phyloP scores from a whole-genome alignment of 2,797 vertebrate species.

The Mus spretus region DNA sequence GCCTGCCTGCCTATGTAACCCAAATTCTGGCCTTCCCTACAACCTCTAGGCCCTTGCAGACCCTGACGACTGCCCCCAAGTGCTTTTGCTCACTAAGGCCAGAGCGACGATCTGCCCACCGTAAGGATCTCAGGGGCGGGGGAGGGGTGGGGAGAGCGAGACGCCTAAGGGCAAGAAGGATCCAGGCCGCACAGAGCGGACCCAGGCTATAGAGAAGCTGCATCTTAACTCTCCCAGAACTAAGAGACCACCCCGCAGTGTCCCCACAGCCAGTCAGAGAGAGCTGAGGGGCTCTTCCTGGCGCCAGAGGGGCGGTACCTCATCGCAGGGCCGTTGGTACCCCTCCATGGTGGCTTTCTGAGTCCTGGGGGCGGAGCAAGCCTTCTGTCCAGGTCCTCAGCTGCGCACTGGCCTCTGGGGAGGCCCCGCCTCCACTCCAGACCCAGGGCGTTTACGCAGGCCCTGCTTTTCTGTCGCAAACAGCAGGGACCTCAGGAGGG shows the following conservation, averaged over 20 bases:
- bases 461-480: constrained; percentile 6
- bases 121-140: background rate
- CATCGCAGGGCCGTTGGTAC: constrained; percentile 87
- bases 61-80: background rate
- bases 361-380: constrained; percentile 21
- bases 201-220: background rate
- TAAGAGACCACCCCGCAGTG: background rate
- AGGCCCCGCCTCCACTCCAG: background rate
- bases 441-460: background rate
- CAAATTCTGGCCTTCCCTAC: background rate
- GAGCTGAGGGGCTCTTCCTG: background rate
- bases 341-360: constrained; percentile 86
- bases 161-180: background rate
- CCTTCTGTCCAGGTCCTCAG: background rate
- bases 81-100: background rate
- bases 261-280: background rate
- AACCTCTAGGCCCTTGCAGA: background rate
- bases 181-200: background rate
- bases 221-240: background rate
- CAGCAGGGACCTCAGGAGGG: fast-evolving
- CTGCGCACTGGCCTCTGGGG: constrained; percentile 19
- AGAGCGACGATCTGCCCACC: background rate
- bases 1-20: background rate
- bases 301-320: constrained; percentile 83
- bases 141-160: background rate